A percentile compares a stretch with the other conserved stretches of the same genome.
phyloP scores from a whole-genome alignment of 2,888 invertebrate genomes.

The Microplitis deprimator region DNA sequence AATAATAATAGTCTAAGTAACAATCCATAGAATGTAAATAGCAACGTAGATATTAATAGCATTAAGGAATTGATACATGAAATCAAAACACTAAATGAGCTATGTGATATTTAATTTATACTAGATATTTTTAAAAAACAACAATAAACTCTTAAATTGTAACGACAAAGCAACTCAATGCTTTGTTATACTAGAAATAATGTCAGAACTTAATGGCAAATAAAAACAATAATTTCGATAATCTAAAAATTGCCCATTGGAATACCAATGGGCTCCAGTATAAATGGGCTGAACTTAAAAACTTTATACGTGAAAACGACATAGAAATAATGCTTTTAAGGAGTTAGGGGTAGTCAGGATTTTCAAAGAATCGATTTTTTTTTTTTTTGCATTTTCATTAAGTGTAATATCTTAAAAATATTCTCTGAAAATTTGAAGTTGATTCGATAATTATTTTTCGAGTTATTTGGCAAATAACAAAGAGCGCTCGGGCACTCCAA shows the following conservation, averaged over 20 bases:
- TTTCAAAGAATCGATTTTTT: too few species aligned
- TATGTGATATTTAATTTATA: slow-evolving; percentile 17
- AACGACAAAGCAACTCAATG: slow-evolving; percentile 39
- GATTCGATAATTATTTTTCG: too few species aligned
- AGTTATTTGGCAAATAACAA: too few species aligned
- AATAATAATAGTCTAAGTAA: too few species aligned
- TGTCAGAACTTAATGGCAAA: slow-evolving; percentile 1
- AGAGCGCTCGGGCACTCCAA: too few species aligned
- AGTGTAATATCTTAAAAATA: too few species aligned
- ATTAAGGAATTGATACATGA: slow-evolving; percentile 1
- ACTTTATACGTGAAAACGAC: slow-evolving; percentile 36
- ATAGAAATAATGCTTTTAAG: slow-evolving; percentile 43
- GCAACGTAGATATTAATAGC: not conserved
- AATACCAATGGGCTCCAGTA: slow-evolving; percentile 44
- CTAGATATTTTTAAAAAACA: slow-evolving; percentile 3
- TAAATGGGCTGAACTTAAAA: slow-evolving; percentile 38
- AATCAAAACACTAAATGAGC: slow-evolving; percentile 24
- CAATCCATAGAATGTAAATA: not conserved
- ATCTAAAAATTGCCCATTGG: slow-evolving; percentile 35
- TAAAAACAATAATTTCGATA: not conserved
- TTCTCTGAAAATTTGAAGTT: too few species aligned
- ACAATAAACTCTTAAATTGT: not conserved
- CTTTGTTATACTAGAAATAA: not conserved
- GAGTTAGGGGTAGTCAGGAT: too few species aligned
- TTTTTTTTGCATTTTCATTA: too few species aligned